Evolutionary conservation across 1,140 invertebrate species (phyloP), one percentile per base, ranked within the genome.

Genomic region (Heterodera carotae): DNA sequence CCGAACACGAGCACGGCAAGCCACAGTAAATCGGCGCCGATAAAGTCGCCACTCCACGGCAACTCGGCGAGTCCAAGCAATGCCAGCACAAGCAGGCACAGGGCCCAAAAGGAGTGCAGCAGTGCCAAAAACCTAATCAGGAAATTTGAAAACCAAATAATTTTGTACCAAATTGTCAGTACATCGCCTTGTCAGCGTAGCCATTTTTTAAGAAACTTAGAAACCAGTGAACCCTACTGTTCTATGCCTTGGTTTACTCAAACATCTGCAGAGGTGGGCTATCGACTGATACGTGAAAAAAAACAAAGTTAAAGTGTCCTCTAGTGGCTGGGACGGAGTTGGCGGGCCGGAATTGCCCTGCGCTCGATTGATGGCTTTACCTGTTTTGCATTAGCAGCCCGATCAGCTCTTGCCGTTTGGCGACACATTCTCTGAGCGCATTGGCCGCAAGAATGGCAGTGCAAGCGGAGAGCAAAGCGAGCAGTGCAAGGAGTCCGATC

Each of bases 1-100:
- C 82, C 77, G 48, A 85, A 81, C 29, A 84, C 84, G 8, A 87
- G 81, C 43, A 85, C 70, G 6, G 82, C 83, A 31, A 84, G 69
- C 86, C 86, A 87, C 5, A 87, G 73, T 8, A 87, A 62, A 56
- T 87, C 85, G 18, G 84, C 85, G 18, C 86, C 85, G 29, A 87
- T 69, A 68, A 78, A 87, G 59, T 85, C 86, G 39, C 86, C 85
- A 53, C 83, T 87, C 86, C 86, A 87, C 33, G 78, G 76, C 12
- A 87, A 67, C 25, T 84, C 71, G 34, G 82, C 66, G 15, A 88
- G 71, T 10, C 85, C 85, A 18, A 88, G 71, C 59, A 85, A 48
- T 15, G 83, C 81, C 8, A 87, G 60, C 15, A 78, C 83, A 25
- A 87, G 78, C 33, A 85, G 80, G 76, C 81, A 85, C 18, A 75